These are phyloP conservation scores for Athalia cordata DNA, from an alignment of 2,888 invertebrate genomes.

Conservation along the genomic window DNA sequence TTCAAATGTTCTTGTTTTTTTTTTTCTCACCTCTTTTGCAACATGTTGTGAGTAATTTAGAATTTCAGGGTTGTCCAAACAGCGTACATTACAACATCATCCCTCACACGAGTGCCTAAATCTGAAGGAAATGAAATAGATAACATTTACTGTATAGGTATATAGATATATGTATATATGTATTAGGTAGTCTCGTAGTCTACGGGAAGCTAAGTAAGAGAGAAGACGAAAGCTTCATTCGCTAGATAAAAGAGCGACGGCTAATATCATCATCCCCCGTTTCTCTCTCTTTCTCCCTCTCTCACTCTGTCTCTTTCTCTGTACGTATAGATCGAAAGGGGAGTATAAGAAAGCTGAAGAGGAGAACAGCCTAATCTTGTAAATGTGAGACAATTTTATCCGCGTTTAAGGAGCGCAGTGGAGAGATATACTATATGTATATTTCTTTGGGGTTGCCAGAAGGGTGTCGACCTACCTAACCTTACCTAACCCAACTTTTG, in stretches of 20 bases:
- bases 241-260: neutral
- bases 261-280: neutral
- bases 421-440: too few species aligned
- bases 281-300: neutral
- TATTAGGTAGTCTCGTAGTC: too few species aligned
- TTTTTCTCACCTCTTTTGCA: neutral
- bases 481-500: conserved; percentile 46
- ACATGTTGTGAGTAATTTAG: neutral
- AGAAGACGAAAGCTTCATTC: neutral
- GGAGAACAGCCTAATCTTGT: conserved; percentile 55
- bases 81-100: neutral
- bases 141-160: conserved; percentile 18
- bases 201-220: neutral
- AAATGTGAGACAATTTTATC: conserved; percentile 60
- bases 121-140: conserved; percentile 43
- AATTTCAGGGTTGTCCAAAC: too few species aligned
- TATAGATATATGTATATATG: too few species aligned
- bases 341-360: neutral
- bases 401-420: conserved; percentile 55
- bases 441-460: too few species aligned
- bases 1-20: neutral
- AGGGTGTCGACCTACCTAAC: too few species aligned
- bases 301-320: neutral
- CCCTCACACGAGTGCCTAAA: conserved; percentile 28
- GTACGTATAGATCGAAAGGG: neutral